A percentile compares a stretch with the other conserved stretches of the same genome.
These are phyloP conservation scores for Alosa sapidissima DNA, from an alignment of 2,797 vertebrate species.

Conservation along the genomic window DNA sequence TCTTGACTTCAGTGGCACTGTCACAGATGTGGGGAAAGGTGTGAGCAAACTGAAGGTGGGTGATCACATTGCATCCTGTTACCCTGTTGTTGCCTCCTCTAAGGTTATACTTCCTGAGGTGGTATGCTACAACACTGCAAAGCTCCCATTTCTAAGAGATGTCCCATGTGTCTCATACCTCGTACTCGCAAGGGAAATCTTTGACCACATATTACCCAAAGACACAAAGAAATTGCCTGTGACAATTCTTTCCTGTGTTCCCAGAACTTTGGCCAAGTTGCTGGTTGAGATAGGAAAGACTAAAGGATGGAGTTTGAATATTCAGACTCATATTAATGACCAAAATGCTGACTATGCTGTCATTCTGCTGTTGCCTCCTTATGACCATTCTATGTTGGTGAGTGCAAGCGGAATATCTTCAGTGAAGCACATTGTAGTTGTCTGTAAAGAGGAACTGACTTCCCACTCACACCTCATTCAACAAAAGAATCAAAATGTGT, in stretches of 20 bases:
- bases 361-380: conserved; percentile 75
- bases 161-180: conserved; percentile 82
- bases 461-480: conserved; percentile 48
- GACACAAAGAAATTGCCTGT: conserved; percentile 63
- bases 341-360: conserved; percentile 56
- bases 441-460: conserved; percentile 61
- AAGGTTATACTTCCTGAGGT: conserved; percentile 73
- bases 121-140: conserved; percentile 73
- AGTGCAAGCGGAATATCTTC: conserved; percentile 44
- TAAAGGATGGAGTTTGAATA: conserved; percentile 72
- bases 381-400: conserved; percentile 57
- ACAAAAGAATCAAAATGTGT: conserved; percentile 61
- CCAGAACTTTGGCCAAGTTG: conserved; percentile 68
- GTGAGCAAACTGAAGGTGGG: conserved; percentile 75
- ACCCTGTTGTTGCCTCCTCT: conserved; percentile 71
- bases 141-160: conserved; percentile 70
- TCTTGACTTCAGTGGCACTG: conserved; percentile 80
- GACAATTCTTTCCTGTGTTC: conserved; percentile 63
- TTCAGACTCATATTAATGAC: conserved; percentile 39
- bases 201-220: conserved; percentile 63
- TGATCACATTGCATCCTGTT: conserved; percentile 80
- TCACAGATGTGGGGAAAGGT: conserved; percentile 72
- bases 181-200: conserved; percentile 80
- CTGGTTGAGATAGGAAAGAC: conserved; percentile 68
- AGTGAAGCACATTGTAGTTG: conserved; percentile 71